Percentiles rank a stretch among this genome's conserved stretches.
These are phyloP conservation scores for Brachypterus glaber DNA, from an alignment of 2,888 invertebrate species.

Conservation along the genomic window DNA sequence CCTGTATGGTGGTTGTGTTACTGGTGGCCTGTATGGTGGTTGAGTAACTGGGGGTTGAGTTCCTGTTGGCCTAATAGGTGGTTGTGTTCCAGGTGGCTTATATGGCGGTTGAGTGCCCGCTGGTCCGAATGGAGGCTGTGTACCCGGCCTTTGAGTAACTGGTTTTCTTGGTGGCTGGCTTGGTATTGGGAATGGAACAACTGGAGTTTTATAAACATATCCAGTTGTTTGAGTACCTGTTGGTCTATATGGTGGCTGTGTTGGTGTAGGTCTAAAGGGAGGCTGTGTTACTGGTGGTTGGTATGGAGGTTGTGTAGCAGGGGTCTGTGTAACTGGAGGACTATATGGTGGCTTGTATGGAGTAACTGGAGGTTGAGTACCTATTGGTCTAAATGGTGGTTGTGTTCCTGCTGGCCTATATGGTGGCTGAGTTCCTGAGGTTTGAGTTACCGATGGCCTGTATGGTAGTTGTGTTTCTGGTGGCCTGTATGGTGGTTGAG, in stretches of 20 bases:
- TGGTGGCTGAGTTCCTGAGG: conserved; percentile 3
- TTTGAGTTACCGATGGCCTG: neutral
- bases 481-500: conserved; percentile 5
- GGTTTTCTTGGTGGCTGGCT: neutral
- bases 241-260: conserved; percentile 6
- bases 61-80: neutral
- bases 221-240: conserved; percentile 1
- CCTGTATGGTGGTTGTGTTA: conserved; percentile 16
- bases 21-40: conserved; percentile 20
- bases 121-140: neutral
- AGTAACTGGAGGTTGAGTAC: conserved; percentile 2
- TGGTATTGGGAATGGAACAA: conserved; percentile 3
- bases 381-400: conserved; percentile 4
- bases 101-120: neutral
- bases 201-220: conserved; percentile 4
- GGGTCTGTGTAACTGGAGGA: conserved; percentile 5
- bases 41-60: conserved; percentile 1
- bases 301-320: conserved; percentile 2
- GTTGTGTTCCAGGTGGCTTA: conserved; percentile 3
- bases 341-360: conserved; percentile 3
- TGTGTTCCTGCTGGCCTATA: neutral
- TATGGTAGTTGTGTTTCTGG: conserved; percentile 1
- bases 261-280: conserved; percentile 9
- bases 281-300: conserved; percentile 7
- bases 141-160: conserved; percentile 4